Evolutionary conservation across 1,140 invertebrate species (phyloP).

Genomic region (Drosophila murphyi): DNA sequence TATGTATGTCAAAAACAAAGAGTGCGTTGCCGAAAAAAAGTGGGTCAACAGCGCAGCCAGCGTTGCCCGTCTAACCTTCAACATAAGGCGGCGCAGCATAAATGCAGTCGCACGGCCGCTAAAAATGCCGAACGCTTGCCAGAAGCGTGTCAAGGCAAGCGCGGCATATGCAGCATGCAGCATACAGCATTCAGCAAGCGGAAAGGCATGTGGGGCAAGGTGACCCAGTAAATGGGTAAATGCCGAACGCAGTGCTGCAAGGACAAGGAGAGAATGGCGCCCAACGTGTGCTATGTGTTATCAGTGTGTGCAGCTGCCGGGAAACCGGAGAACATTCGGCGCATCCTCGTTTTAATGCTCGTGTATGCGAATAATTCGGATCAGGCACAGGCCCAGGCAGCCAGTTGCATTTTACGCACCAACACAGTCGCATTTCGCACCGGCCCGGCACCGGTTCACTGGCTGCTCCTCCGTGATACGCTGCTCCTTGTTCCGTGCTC

Average conservation of each 20-base stretch:
- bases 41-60: slow-evolving; percentile 62
- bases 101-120: slow-evolving; percentile 62
- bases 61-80: slow-evolving; percentile 68
- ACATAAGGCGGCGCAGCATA: slow-evolving; percentile 74
- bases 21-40: slow-evolving; percentile 31
- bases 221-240: slow-evolving; percentile 75
- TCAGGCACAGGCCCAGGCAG: slow-evolving; percentile 46
- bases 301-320: slow-evolving; percentile 64
- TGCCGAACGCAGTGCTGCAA: slow-evolving; percentile 30
- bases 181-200: slow-evolving; percentile 7
- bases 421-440: slow-evolving; percentile 81
- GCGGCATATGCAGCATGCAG: too few species aligned
- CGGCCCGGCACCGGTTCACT: slow-evolving; percentile 80
- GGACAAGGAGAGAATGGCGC: slow-evolving; percentile 38
- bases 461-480: slow-evolving; percentile 31
- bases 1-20: slow-evolving; percentile 14
- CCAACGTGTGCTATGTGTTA: slow-evolving; percentile 39
- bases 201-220: slow-evolving; percentile 31
- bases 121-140: slow-evolving; percentile 41
- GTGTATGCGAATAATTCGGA: slow-evolving; percentile 35
- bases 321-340: slow-evolving; percentile 42
- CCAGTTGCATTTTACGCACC: slow-evolving; percentile 80
- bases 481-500: slow-evolving; percentile 6
- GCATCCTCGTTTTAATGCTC: slow-evolving; percentile 57
- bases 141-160: slow-evolving; percentile 75